A percentile compares a stretch with the other conserved stretches of the same genome.
Evolutionary conservation across 2,888 invertebrate species (phyloP).

Genomic region (Apotomis betuletana): DNA sequence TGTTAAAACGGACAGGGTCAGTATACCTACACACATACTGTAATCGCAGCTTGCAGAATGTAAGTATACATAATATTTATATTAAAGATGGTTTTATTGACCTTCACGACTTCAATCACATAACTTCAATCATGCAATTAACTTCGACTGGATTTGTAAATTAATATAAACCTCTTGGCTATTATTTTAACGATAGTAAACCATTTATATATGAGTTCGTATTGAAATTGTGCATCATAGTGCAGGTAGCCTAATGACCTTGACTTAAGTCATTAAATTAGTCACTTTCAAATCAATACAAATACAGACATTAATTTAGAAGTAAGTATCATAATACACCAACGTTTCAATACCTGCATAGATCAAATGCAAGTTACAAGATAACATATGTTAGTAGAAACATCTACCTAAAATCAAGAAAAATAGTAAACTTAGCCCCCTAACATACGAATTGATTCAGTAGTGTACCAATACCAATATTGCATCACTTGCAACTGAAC

Average conservation of each 20-base stretch:
- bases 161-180: not conserved
- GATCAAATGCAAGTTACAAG: not conserved
- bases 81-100: not conserved
- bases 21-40: conserved; percentile 8
- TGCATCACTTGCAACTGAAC: not conserved
- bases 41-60: not conserved
- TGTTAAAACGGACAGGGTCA: conserved; percentile 19
- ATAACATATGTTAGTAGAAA: not conserved
- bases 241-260: not conserved
- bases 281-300: not conserved
- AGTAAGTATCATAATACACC: not conserved
- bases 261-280: not conserved
- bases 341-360: not conserved
- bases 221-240: not conserved
- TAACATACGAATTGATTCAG: not conserved
- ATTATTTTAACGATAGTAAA: not conserved
- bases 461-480: not conserved
- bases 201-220: not conserved
- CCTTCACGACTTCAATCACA: conserved; percentile 1
- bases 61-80: not conserved
- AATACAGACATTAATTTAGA: not conserved
- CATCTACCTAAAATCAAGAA: too few relatives aligned
- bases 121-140: not conserved
- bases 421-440: too few relatives aligned
- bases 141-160: not conserved